Evolutionary conservation across 2,888 invertebrate species (phyloP).

Genomic region (Drosophila quasianomalipes): DNA sequence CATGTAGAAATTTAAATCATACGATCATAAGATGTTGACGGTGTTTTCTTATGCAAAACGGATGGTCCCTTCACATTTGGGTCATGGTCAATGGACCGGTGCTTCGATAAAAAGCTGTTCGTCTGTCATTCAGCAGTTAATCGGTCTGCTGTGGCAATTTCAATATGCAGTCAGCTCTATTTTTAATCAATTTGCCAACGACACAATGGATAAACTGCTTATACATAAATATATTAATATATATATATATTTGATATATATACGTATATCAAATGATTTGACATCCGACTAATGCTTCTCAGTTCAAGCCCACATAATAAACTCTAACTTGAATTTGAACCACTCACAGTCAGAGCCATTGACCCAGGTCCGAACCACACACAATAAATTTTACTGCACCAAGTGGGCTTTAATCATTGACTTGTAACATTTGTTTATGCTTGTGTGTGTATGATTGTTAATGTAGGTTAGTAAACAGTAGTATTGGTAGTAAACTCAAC

Average conservation of each 20-base stretch:
- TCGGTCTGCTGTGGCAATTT: slow-evolving; percentile 42
- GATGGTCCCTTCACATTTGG: slow-evolving; percentile 55
- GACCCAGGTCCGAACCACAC: slow-evolving; percentile 46
- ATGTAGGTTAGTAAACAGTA: slow-evolving; percentile 62
- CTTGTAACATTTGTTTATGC: not conserved
- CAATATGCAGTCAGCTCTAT: slow-evolving; percentile 27
- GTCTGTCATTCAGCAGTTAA: slow-evolving; percentile 6
- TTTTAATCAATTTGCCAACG: slow-evolving; percentile 44
- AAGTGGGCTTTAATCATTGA: slow-evolving; percentile 4
- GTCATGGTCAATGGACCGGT: slow-evolving; percentile 79
- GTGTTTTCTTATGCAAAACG: slow-evolving; percentile 69
- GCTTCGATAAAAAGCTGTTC: slow-evolving; percentile 20
- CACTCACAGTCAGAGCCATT: slow-evolving; percentile 38
- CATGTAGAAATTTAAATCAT: slow-evolving; percentile 67
- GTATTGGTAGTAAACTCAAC: slow-evolving; percentile 25
- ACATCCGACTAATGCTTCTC: slow-evolving; percentile 8
- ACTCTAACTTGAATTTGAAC: slow-evolving; percentile 5
- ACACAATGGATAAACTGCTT: not conserved
- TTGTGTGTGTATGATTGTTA: slow-evolving; percentile 22
- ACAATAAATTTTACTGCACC: slow-evolving; percentile 12
- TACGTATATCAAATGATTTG: not conserved
- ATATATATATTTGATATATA: not conserved
- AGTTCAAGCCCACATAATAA: slow-evolving; percentile 27
- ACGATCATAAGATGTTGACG: slow-evolving; percentile 36
- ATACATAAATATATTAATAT: not conserved